phyloP scores from a whole-genome alignment of 2,888 invertebrate genomes.

The Tetanocera ferruginea region DNA sequence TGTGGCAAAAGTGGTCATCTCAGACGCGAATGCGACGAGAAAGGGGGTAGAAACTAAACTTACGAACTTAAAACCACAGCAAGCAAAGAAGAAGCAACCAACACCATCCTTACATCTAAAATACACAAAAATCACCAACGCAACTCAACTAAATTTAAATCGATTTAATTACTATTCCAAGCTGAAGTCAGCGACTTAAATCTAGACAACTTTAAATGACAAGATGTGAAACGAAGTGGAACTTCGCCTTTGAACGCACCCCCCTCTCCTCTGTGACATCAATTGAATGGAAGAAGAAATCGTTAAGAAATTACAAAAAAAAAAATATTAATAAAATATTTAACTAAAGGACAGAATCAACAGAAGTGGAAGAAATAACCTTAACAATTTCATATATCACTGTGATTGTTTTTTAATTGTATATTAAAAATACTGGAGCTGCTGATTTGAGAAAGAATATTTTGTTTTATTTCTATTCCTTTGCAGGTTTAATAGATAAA shows the following conservation, averaged over 20 bases:
- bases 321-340: conserved; percentile 30
- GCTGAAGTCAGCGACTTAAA: conserved; percentile 56
- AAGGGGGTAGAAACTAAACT: conserved; percentile 71
- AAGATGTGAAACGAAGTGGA: conserved; percentile 37
- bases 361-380: conserved; percentile 43
- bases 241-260: conserved; percentile 39
- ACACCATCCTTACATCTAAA: conserved; percentile 50
- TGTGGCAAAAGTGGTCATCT: conserved; percentile 93
- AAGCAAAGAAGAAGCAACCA: conserved; percentile 40
- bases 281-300: conserved; percentile 35
- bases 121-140: conserved; percentile 39
- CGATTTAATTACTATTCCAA: conserved; percentile 59
- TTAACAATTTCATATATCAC: conserved; percentile 66
- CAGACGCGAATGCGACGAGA: conserved; percentile 90
- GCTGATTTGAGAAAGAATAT: conserved; percentile 68
- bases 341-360: conserved; percentile 50
- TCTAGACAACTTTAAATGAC: conserved; percentile 29
- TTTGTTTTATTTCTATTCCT: conserved; percentile 47
- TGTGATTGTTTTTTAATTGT: conserved; percentile 70
- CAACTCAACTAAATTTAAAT: conserved; percentile 46
- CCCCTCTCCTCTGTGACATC: conserved; percentile 45
- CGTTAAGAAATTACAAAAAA: conserved; percentile 35
- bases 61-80: conserved; percentile 48
- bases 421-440: conserved; percentile 70
- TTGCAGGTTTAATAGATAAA: conserved; percentile 32